Base-by-base conservation (phyloP, 1,140 invertebrate species). In the Euschistus heros region DNA sequence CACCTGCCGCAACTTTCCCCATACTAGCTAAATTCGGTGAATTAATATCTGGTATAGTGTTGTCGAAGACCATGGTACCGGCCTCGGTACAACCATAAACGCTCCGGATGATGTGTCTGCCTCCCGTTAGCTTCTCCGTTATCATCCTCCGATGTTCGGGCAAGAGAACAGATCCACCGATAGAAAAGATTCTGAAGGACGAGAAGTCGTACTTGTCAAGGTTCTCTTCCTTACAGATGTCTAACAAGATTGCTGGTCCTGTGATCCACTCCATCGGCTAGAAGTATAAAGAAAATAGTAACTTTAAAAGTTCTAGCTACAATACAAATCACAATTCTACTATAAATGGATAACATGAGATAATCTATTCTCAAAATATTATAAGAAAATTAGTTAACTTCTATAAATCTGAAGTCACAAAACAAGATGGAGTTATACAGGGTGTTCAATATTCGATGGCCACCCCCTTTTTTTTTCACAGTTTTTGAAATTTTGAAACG, bases 201-300 rank as follows among this genome's bases (percentile, higher is more conserved):
- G 61, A 62, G 7, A 62, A 46, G 24, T 62, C 61, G 24, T 62
- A 62, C 13, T 62, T 33, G 17, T 47, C 18, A 10, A 62, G 4
- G 10, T 44, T 15, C 20, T 20, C 2, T 24, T 26, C 22, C 14
- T 62, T 20, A 8, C 17, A 18, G 6, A 62, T 46, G 8, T 62
- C 61, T 17, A 62, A 7, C 18, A 62, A n/a, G 15, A 62, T 17
- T 22, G 26, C 22, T 3, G 27, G 61, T 6, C 61, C 61, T 8
- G 37, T 62, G 22, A 62, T 44, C 61, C 61, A 62, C 2, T 26
- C 14, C 3, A 14, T 2, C 3, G 61, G 61, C 61, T 62, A 17
- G n/a, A n/a, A n/a, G n/a, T n/a, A n/a, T n/a, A n/a, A n/a, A n/a
- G n/a, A n/a, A n/a, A n/a, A n/a, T n/a, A n/a, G n/a, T n/a, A n/a